Base-by-base conservation (phyloP, 2,888 invertebrate genomes). In the Diogma glabrata region DNA sequence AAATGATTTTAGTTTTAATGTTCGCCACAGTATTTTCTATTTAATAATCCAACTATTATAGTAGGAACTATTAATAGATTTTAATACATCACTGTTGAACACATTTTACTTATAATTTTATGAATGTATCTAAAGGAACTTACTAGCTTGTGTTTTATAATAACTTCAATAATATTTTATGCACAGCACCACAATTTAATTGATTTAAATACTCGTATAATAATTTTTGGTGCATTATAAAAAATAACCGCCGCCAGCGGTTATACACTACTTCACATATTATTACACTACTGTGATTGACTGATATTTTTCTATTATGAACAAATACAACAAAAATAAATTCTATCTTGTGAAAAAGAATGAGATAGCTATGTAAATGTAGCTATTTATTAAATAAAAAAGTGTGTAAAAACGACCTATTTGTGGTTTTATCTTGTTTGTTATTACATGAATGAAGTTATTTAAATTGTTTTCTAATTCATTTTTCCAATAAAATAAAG, bases 31-130 rank as follows among this genome's bases (percentile, higher is more conserved):
- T n/a, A n/a, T n/a, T n/a, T n/a, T n/a, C n/a, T n/a, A n/a, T n/a
- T n/a, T n/a, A n/a, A n/a, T n/a, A n/a, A n/a, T n/a, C n/a, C n/a
- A n/a, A n/a, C n/a, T n/a, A n/a, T n/a, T n/a, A n/a, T n/a, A n/a
- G n/a, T n/a, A n/a, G n/a, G n/a, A n/a, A n/a, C n/a, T n/a, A n/a
- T n/a, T n/a, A n/a, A n/a, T n/a, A n/a, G n/a, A n/a, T n/a, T n/a
- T n/a, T n/a, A n/a, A n/a, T n/a, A n/a, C n/a, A n/a, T n/a, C n/a
- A n/a, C n/a, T 10, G n/a, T 33, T 33, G n/a, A 33, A 33, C 33
- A 33, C 33, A 33, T 33, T 33, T 33, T 33, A 33, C 33, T 33
- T 33, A 33, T 33, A 33, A 33, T 33, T 33, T 33, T 33, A 33
- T 33, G 33, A 33, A 33, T 33, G 2, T 10, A 33, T 33, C 6